Conservation (phyloP, 2,888 invertebrate genomes). For the Agrotis ipsilon region DNA sequence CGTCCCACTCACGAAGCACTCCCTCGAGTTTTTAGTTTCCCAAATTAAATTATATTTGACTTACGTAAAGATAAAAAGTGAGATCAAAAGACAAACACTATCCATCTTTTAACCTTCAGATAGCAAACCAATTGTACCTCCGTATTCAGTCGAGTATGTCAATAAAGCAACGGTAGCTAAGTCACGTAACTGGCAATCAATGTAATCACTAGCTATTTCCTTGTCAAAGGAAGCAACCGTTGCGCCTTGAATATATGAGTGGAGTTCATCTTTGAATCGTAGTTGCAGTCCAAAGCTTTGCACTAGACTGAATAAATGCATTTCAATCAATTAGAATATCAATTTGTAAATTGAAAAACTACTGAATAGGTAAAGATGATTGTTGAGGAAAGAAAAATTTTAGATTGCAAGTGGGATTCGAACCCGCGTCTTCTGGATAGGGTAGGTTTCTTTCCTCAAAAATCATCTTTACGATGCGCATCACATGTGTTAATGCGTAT, state of each 20-base stretch:
- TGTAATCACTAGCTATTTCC: constrained; percentile 63
- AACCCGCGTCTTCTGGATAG: too few relatives aligned
- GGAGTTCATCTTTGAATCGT: constrained; percentile 22
- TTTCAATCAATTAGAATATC: not conserved
- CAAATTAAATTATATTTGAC: constrained; percentile 34
- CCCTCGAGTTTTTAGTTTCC: constrained; percentile 6
- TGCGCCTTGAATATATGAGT: constrained; percentile 13
- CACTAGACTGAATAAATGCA: constrained; percentile 11
- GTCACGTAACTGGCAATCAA: constrained; percentile 58
- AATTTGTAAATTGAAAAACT: too few relatives aligned
- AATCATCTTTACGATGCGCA: too few relatives aligned
- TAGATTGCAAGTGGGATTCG: too few relatives aligned
- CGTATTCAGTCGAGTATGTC: constrained; percentile 24
- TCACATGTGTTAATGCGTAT: too few relatives aligned
- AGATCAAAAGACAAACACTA: not conserved
- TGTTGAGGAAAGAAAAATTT: too few relatives aligned
- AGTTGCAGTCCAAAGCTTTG: not conserved
- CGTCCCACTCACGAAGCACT: not conserved
- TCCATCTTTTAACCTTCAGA: not conserved
- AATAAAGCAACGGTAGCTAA: constrained; percentile 15
- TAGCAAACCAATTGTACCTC: constrained; percentile 12
- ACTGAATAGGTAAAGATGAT: too few relatives aligned
- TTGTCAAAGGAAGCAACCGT: constrained; percentile 44
- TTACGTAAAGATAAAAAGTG: constrained; percentile 1
- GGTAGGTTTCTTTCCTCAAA: too few relatives aligned